Conservation (phyloP, 2,888 invertebrate species). For the Zonitis immaculata region DNA sequence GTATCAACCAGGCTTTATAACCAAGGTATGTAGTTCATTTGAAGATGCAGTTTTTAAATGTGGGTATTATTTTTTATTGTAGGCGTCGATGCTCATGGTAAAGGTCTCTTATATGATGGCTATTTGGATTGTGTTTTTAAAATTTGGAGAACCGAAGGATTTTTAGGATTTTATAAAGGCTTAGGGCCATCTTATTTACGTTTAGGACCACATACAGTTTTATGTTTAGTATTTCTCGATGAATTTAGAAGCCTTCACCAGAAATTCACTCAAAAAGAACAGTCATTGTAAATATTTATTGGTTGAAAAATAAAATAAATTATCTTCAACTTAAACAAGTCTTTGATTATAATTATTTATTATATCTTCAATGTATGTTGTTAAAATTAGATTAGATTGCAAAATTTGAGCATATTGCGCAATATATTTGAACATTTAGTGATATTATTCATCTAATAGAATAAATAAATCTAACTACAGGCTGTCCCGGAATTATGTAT, state of each 20-base stretch:
- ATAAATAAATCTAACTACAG: too few species aligned
- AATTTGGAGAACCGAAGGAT: constrained; percentile 57
- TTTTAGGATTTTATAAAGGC: constrained; percentile 78
- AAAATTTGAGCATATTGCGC: too few species aligned
- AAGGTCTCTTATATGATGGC: constrained; percentile 63
- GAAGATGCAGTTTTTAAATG: neutral
- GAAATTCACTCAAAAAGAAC: constrained; percentile 49
- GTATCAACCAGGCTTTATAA: constrained; percentile 82
- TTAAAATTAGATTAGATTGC: too few species aligned
- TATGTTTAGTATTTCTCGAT: constrained; percentile 86
- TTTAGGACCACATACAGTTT: constrained; percentile 83
- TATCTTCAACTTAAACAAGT: too few species aligned
- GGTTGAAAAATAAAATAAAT: neutral
- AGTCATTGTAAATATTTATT: neutral
- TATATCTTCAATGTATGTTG: too few species aligned
- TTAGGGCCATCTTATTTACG: constrained; percentile 80
- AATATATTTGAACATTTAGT: too few species aligned
- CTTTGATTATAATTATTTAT: too few species aligned
- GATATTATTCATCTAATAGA: too few species aligned
- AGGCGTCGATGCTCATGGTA: constrained; percentile 56
- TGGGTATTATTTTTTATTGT: too few species aligned
- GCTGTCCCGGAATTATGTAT: too few species aligned
- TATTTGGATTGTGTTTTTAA: constrained; percentile 63
- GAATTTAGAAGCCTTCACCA: constrained; percentile 58
- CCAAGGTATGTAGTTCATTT: constrained; percentile 58